phyloP scores from a whole-genome alignment of 2,797 vertebrate species.

The Apodemus agrarius region DNA sequence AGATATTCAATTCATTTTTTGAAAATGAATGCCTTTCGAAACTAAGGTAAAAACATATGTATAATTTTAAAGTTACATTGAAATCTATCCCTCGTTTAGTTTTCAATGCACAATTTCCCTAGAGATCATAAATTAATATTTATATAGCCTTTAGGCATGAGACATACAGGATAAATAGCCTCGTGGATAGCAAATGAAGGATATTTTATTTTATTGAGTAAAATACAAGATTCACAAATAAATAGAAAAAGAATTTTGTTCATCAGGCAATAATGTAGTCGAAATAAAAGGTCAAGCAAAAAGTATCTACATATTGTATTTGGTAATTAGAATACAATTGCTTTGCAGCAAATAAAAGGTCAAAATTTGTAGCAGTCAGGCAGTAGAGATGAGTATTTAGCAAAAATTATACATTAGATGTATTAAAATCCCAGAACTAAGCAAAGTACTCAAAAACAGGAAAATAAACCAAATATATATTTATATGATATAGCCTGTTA shows the following conservation, averaged over 20 bases:
- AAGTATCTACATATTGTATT: background rate
- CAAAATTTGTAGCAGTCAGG: background rate
- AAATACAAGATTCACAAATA: background rate
- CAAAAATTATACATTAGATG: background rate
- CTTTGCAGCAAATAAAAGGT: background rate
- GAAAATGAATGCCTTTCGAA: background rate
- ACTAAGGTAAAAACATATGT: background rate
- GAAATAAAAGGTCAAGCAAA: constrained; percentile 16
- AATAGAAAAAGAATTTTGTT: constrained; percentile 21
- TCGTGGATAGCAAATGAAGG: background rate
- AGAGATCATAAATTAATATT: background rate
- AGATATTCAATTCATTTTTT: background rate
- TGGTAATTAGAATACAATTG: constrained; percentile 23
- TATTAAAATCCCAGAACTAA: background rate
- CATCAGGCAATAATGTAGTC: background rate
- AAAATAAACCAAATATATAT: background rate
- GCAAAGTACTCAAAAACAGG: background rate
- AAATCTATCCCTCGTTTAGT: background rate
- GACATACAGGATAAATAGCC: background rate
- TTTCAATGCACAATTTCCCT: background rate
- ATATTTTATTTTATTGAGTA: background rate
- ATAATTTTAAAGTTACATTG: background rate
- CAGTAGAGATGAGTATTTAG: background rate
- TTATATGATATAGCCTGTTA: background rate
- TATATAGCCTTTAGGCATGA: background rate